phyloP scores from a whole-genome alignment of 2,113 vertebrate genomes.

The Crypturellus undulatus region DNA sequence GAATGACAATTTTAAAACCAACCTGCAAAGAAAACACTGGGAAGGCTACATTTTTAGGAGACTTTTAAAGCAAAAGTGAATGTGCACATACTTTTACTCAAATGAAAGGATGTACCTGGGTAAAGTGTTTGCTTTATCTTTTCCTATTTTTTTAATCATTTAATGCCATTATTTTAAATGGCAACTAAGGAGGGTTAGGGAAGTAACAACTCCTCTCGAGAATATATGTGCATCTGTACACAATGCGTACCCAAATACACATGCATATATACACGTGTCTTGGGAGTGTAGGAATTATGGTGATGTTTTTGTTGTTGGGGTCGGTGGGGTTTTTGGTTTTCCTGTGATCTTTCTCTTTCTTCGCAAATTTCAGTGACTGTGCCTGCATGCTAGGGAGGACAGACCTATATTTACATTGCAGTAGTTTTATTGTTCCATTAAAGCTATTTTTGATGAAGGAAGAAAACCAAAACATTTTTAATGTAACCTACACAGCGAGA shows the following conservation, averaged over 20 bases:
- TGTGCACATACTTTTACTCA: not conserved
- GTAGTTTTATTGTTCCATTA: not conserved
- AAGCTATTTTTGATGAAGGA: not conserved
- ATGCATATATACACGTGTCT: not conserved
- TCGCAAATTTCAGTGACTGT: not conserved
- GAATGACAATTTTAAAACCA: slow-evolving; percentile 51
- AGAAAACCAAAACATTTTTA: not conserved
- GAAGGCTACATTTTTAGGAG: slow-evolving; percentile 26
- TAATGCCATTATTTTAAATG: not conserved
- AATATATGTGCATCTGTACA: not conserved
- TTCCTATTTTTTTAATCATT: not conserved
- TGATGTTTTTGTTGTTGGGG: no score
- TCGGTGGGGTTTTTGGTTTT: no score
- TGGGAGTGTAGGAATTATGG: not conserved
- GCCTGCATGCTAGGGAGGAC: not conserved
- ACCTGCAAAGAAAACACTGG: slow-evolving; percentile 11
- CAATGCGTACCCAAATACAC: not conserved
- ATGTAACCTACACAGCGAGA: not conserved
- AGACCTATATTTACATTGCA: not conserved
- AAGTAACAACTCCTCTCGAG: not conserved
- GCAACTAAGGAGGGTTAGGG: not conserved
- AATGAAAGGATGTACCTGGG: not conserved
- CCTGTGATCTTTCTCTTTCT: not conserved
- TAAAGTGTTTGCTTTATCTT: not conserved
- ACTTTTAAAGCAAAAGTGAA: not conserved